phyloP scores from a whole-genome alignment of 2,888 invertebrate species.

The Drepanosiphum platanoidis region DNA sequence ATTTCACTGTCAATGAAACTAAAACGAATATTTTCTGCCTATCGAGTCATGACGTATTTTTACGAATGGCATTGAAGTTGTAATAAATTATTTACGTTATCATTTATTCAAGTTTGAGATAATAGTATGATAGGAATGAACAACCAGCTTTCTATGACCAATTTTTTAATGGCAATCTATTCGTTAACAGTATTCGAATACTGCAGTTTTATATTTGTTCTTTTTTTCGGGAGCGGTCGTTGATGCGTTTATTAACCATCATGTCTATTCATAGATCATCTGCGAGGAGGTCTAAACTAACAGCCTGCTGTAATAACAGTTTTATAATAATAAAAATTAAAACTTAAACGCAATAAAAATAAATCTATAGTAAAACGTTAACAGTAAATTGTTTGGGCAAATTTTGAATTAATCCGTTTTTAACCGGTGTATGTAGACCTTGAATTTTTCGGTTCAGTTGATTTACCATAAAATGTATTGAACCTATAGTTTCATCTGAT shows the following conservation, averaged over 20 bases:
- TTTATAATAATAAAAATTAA: neutral
- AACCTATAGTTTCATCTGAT: neutral
- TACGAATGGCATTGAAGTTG: slow-evolving; percentile 1
- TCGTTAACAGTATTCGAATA: neutral
- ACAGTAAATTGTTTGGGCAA: neutral
- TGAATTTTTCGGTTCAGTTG: neutral
- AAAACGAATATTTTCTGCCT: neutral
- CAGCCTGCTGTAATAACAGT: neutral
- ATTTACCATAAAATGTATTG: neutral
- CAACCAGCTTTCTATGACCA: neutral
- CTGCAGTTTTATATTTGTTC: neutral
- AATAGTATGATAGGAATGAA: slow-evolving; percentile 1
- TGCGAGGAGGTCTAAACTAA: slow-evolving; percentile 34
- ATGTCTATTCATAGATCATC: slow-evolving; percentile 39
- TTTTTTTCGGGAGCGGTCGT: slow-evolving; percentile 1
- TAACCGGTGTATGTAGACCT: neutral
- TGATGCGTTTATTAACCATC: slow-evolving; percentile 36
- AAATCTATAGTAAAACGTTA: neutral
- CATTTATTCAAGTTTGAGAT: neutral
- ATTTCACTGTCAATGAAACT: neutral
- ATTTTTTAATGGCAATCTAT: neutral
- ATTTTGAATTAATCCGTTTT: neutral
- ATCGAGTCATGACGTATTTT: neutral
- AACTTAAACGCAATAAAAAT: neutral
- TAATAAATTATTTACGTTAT: neutral